A percentile compares a stretch with the other conserved stretches of the same genome.
These are phyloP conservation scores for Clytia hemisphaerica DNA, from an alignment of 30 jellyfish, hydroid and myxozoan genomes.

Conservation along the genomic window DNA sequence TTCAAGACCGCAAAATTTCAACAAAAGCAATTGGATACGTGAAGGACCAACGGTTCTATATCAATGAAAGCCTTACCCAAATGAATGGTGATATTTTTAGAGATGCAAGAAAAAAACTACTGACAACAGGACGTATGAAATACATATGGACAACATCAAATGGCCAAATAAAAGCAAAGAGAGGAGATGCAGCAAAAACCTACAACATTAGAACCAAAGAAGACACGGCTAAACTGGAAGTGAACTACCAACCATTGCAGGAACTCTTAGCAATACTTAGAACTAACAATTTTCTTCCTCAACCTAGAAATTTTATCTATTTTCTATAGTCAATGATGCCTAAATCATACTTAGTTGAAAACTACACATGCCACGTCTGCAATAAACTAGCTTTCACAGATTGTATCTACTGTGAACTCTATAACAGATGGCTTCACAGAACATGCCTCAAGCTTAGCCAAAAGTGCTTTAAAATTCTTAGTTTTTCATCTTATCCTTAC, in stretches of 20 bases:
- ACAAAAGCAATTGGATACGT: too few relatives aligned
- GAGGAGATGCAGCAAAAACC: neutral
- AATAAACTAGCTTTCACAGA: neutral
- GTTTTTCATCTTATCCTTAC: neutral
- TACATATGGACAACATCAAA: slow-evolving; percentile 8
- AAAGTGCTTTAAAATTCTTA: neutral
- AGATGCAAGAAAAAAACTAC: neutral
- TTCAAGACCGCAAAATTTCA: too few relatives aligned
- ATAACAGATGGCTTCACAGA: slow-evolving; percentile 1
- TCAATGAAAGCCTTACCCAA: neutral
- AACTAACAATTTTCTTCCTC: too few relatives aligned
- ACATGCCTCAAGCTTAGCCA: neutral
- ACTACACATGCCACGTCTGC: neutral
- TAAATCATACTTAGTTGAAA: too few relatives aligned
- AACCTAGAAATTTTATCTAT: too few relatives aligned
- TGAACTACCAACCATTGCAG: too few relatives aligned
- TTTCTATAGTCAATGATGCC: too few relatives aligned
- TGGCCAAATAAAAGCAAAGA: neutral
- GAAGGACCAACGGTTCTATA: too few relatives aligned
- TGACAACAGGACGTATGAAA: neutral
- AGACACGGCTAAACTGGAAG: too few relatives aligned
- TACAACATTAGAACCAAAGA: too few relatives aligned
- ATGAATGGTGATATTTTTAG: neutral
- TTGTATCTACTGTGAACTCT: slow-evolving; percentile 3
- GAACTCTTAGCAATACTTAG: too few relatives aligned